phyloP scores from a whole-genome alignment of 2,888 invertebrate genomes.

The Macaria liturata region DNA sequence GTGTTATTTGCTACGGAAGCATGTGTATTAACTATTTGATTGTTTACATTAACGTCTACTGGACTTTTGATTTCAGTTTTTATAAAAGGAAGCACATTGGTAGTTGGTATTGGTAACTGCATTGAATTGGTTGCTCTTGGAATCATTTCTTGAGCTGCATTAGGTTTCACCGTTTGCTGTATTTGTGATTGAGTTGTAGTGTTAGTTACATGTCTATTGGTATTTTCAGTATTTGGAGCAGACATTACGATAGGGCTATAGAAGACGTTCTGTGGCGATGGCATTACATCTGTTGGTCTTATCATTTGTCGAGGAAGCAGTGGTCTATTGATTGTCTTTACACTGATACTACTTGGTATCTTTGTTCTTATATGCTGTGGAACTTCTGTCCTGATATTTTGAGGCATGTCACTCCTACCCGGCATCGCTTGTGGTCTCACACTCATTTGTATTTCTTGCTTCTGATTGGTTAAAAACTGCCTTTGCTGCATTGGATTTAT shows the following conservation, averaged over 20 bases:
- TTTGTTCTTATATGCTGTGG: conserved; percentile 33
- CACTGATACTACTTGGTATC: conserved; percentile 37
- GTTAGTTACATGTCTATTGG: conserved; percentile 8
- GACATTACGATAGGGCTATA: conserved; percentile 7
- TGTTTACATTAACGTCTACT: neutral
- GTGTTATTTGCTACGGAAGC: neutral
- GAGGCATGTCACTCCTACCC: conserved; percentile 24
- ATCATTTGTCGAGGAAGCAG: conserved; percentile 58
- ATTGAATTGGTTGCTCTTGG: conserved; percentile 1
- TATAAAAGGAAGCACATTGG: conserved; percentile 5
- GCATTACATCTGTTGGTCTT: conserved; percentile 30
- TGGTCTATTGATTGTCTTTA: conserved; percentile 50
- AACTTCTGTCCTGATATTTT: conserved; percentile 20
- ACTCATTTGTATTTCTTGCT: conserved; percentile 27
- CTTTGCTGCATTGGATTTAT: conserved; percentile 45
- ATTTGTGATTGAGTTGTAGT: conserved; percentile 8
- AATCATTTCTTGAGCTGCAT: conserved; percentile 5
- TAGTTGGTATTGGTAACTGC: neutral
- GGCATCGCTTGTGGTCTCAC: conserved; percentile 5
- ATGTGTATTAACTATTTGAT: conserved; percentile 1
- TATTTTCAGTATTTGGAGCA: conserved; percentile 14
- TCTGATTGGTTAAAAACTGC: conserved; percentile 15
- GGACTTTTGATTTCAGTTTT: conserved; percentile 1
- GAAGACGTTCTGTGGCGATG: conserved; percentile 16
- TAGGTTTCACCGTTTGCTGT: neutral